phyloP scores from a whole-genome alignment of 2,113 vertebrate genomes.

The Cyanoliseus patagonus region DNA sequence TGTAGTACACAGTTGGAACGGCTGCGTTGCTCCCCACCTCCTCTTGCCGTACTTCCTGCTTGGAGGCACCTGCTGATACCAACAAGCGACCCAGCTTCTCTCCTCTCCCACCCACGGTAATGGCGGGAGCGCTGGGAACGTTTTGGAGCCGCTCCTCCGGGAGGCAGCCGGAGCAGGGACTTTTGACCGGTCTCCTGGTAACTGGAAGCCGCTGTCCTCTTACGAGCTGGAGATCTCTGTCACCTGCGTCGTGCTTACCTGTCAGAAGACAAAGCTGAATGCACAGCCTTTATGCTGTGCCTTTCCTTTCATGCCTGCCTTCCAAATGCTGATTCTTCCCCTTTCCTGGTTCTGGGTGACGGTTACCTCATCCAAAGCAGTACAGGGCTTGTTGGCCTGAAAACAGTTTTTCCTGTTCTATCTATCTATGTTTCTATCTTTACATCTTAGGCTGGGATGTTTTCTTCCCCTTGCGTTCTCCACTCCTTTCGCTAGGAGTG shows the following conservation, averaged over 20 bases:
- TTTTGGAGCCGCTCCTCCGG: rapidly evolving
- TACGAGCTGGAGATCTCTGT: slow-evolving; percentile 8
- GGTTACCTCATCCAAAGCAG: neutral
- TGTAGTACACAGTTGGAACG: neutral
- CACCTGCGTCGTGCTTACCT: neutral
- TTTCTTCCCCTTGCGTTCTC: slow-evolving; percentile 22
- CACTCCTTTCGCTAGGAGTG: slow-evolving; percentile 50
- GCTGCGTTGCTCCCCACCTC: neutral
- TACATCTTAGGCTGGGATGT: slow-evolving; percentile 13
- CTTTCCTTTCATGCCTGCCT: neutral
- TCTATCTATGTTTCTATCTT: slow-evolving; percentile 8
- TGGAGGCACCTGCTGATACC: slow-evolving; percentile 30
- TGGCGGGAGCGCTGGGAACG: neutral
- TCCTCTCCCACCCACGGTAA: neutral
- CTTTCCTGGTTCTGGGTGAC: neutral
- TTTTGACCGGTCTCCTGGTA: neutral
- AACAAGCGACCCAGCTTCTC: neutral
- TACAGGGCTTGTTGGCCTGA: neutral
- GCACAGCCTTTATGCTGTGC: neutral
- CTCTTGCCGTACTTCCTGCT: neutral
- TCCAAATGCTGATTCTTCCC: neutral
- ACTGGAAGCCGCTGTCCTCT: neutral
- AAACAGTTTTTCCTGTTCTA: slow-evolving; percentile 37
- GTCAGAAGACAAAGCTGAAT: slow-evolving; percentile 42
- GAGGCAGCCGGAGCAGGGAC: neutral